phyloP scores from a whole-genome alignment of 2,113 vertebrate species.

The Orycteropus afer region DNA sequence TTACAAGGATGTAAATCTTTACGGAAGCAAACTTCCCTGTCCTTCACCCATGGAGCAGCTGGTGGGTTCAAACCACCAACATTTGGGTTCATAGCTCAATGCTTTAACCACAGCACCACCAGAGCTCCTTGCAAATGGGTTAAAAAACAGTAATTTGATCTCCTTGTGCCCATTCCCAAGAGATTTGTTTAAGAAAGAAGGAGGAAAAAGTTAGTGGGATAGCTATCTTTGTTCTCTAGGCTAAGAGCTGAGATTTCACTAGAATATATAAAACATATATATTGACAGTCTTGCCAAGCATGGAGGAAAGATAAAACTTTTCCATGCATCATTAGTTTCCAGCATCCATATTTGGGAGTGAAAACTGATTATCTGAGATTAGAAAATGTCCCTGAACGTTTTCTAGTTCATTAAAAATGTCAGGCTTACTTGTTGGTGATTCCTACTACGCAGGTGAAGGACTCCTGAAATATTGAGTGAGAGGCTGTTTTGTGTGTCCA shows the following conservation, averaged over 20 bases:
- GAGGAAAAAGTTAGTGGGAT: too few relatives aligned
- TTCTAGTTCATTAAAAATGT: background rate
- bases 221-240: background rate
- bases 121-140: too few relatives aligned
- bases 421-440: background rate
- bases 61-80: too few relatives aligned
- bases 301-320: background rate
- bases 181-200: background rate
- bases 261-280: background rate
- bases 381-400: too few relatives aligned
- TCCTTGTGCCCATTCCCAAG: background rate
- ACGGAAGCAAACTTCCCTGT: too few relatives aligned
- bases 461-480: background rate
- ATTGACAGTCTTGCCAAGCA: background rate
- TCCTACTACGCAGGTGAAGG: background rate
- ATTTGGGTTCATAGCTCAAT: too few relatives aligned
- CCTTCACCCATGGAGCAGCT: too few relatives aligned
- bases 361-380: background rate
- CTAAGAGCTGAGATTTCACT: background rate
- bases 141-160: background rate
- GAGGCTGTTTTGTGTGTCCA: background rate
- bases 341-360: background rate
- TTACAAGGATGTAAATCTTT: too few relatives aligned
- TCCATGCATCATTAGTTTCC: background rate
- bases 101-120: too few relatives aligned